Evolutionary conservation across 2,113 vertebrate species (phyloP).

Genomic region (Pelecanoides urinatrix): DNA sequence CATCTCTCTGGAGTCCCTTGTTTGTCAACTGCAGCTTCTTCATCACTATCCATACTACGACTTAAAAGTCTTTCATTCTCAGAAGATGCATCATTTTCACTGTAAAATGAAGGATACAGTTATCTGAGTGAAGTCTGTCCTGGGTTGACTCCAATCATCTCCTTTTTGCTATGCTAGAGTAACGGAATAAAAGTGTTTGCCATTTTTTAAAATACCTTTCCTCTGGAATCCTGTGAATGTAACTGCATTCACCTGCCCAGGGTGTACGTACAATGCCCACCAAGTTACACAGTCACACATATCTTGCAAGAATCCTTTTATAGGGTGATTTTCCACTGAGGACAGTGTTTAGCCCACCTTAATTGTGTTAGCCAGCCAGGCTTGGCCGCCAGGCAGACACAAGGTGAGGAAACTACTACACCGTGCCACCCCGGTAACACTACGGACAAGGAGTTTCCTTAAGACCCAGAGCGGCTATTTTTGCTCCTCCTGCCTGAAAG

Average conservation of each 20-base stretch:
- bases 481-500: background rate
- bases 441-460: background rate
- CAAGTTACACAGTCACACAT: background rate
- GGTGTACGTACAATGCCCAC: background rate
- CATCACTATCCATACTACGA: conserved; percentile 95
- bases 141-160: background rate
- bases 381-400: background rate
- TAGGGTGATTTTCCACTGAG: background rate
- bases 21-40: conserved; percentile 90
- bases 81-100: conserved; percentile 96
- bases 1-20: conserved; percentile 89
- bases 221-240: background rate
- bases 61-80: conserved; percentile 96
- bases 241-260: background rate
- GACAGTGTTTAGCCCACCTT: background rate
- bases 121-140: background rate
- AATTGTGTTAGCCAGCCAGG: background rate
- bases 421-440: background rate
- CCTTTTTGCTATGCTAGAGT: background rate
- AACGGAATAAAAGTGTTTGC: background rate
- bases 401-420: background rate
- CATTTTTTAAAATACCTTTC: background rate
- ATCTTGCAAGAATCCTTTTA: background rate
- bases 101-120: conserved; percentile 53
- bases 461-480: background rate